phyloP scores from a whole-genome alignment of 2,888 invertebrate species.

The Gymnosoma rotundatum region DNA sequence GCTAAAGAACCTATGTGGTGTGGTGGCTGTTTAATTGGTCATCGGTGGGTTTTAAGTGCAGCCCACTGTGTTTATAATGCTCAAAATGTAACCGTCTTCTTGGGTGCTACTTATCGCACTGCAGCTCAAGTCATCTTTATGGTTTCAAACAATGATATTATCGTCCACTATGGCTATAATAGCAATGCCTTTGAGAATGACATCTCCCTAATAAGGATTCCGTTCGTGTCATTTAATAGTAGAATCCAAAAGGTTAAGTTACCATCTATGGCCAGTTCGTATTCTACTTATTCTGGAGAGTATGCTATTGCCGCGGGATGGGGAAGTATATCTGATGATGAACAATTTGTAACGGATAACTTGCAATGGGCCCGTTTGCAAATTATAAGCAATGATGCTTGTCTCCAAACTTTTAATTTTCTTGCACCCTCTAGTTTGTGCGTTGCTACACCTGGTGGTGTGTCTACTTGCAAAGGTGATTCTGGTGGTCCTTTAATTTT shows the following conservation, averaged over 20 bases:
- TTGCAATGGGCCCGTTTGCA: slow-evolving; percentile 78
- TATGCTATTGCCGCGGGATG: slow-evolving; percentile 75
- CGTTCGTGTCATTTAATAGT: slow-evolving; percentile 59
- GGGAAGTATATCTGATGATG: slow-evolving; percentile 74
- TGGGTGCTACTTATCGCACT: slow-evolving; percentile 75
- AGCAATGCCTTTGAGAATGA: slow-evolving; percentile 73
- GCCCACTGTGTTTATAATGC: slow-evolving; percentile 51
- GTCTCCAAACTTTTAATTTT: slow-evolving; percentile 68
- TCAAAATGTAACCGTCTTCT: slow-evolving; percentile 73
- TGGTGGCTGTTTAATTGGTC: slow-evolving; percentile 73
- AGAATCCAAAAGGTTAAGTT: slow-evolving; percentile 70
- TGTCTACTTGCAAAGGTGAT: slow-evolving; percentile 78
- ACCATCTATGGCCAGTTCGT: slow-evolving; percentile 71
- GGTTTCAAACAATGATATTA: slow-evolving; percentile 73
- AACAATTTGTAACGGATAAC: slow-evolving; percentile 71
- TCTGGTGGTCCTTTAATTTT: slow-evolving; percentile 73
- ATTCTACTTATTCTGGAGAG: slow-evolving; percentile 74
- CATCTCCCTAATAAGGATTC: slow-evolving; percentile 76
- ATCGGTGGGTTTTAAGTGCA: slow-evolving; percentile 39
- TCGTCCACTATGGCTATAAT: slow-evolving; percentile 80
- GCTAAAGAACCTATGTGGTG: slow-evolving; percentile 71
- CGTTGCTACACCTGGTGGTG: slow-evolving; percentile 72
- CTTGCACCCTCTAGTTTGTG: slow-evolving; percentile 72
- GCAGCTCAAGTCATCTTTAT: slow-evolving; percentile 71
- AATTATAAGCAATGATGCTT: slow-evolving; percentile 77